phyloP scores from a whole-genome alignment of 2,113 vertebrate genomes.

The Turnix velox region DNA sequence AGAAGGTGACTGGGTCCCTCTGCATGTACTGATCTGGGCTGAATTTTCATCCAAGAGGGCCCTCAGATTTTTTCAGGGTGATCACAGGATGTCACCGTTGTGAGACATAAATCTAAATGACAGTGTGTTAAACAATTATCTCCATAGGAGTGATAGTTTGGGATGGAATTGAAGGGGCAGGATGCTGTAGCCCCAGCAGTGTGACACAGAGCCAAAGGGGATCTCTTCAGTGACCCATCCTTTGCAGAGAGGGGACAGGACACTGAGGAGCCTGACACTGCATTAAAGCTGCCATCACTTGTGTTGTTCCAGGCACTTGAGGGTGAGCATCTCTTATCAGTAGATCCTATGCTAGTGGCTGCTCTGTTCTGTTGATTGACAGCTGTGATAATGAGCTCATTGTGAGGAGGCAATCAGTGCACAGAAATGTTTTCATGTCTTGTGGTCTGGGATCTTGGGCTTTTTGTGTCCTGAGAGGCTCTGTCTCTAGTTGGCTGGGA shows the following conservation, averaged over 20 bases:
- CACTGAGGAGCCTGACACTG: neutral
- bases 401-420: slow-evolving; percentile 43
- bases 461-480: slow-evolving; percentile 30
- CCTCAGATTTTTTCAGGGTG: neutral
- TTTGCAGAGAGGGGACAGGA: neutral
- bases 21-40: neutral
- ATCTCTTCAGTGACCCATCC: neutral
- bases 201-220: neutral
- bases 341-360: neutral
- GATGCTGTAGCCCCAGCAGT: fast-evolving
- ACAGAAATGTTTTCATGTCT: slow-evolving; percentile 59
- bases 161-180: neutral
- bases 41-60: too few species aligned
- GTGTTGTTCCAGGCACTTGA: slow-evolving; percentile 1
- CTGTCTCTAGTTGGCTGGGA: slow-evolving; percentile 9
- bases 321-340: slow-evolving; percentile 1
- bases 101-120: neutral
- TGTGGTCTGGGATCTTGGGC: slow-evolving; percentile 32
- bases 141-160: neutral
- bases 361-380: slow-evolving; percentile 28
- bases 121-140: neutral
- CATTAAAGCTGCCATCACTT: neutral
- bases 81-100: neutral
- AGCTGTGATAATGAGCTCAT: slow-evolving; percentile 51
- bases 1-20: neutral